Evolutionary conservation across 1,140 invertebrate species (phyloP).

Genomic region (Latrodectus geometricus): DNA sequence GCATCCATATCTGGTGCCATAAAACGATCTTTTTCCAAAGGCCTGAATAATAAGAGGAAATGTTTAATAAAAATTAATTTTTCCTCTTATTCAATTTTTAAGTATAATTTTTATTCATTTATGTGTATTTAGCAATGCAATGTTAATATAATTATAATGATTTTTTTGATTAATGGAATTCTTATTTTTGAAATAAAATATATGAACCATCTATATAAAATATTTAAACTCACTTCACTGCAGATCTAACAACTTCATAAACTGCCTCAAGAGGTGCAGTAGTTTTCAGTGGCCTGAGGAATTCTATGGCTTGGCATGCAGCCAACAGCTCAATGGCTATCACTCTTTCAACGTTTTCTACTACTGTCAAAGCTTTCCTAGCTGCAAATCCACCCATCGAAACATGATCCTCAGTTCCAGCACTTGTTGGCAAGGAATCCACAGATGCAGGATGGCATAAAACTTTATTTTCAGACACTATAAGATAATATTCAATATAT

Average conservation of each 20-base stretch:
- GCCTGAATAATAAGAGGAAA: slow-evolving; percentile 67
- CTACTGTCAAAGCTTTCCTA: slow-evolving; percentile 76
- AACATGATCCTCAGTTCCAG: slow-evolving; percentile 83
- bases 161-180: too few species aligned
- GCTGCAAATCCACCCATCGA: slow-evolving; percentile 82
- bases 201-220: too few species aligned
- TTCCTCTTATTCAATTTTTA: too few species aligned
- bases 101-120: too few species aligned
- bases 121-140: too few species aligned
- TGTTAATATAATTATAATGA: too few species aligned
- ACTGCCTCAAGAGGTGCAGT: slow-evolving; percentile 79
- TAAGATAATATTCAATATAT: neutral
- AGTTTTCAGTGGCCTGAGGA: slow-evolving; percentile 78
- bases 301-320: slow-evolving; percentile 82
- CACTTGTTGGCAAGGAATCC: slow-evolving; percentile 80
- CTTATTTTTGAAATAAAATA: too few species aligned
- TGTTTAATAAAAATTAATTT: slow-evolving; percentile 12
- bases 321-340: slow-evolving; percentile 80
- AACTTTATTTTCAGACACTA: slow-evolving; percentile 81
- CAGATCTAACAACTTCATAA: slow-evolving; percentile 75
- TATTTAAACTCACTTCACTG: slow-evolving; percentile 69
- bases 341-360: slow-evolving; percentile 79
- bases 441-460: slow-evolving; percentile 81
- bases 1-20: slow-evolving; percentile 78
- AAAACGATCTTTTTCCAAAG: slow-evolving; percentile 77